These are phyloP conservation scores for Larimichthys polyactis DNA, from an alignment of 2,113 vertebrate genomes.

Conservation along the genomic window DNA sequence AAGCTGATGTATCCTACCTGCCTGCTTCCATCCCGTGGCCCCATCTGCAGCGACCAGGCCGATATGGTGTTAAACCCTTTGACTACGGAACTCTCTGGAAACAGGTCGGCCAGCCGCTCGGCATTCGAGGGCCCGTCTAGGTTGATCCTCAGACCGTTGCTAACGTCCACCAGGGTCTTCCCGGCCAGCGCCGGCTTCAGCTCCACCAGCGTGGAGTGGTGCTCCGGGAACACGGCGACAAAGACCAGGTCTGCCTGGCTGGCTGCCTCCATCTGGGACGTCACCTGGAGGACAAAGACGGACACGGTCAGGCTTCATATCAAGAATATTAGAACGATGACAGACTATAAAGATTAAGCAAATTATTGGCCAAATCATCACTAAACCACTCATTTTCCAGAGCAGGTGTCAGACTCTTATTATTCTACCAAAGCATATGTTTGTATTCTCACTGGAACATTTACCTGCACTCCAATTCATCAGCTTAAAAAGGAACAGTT, in stretches of 20 bases:
- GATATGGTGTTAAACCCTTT: conserved; percentile 96
- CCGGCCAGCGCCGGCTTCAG: conserved; percentile 85
- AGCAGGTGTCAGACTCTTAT: too few species aligned
- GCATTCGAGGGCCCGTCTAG: conserved; percentile 87
- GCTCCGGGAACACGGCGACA: conserved; percentile 91
- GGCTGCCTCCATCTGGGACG: conserved; percentile 87
- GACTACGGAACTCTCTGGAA: conserved; percentile 91
- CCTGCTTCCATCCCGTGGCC: conserved; percentile 90
- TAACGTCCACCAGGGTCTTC: conserved; percentile 95
- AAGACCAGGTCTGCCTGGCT: conserved; percentile 88
- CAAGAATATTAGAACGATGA: neutral
- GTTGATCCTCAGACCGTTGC: conserved; percentile 86
- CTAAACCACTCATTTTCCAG: neutral
- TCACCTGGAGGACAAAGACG: conserved; percentile 78
- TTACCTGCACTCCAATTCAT: too few species aligned
- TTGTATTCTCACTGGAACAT: too few species aligned
- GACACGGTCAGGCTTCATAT: too few species aligned
- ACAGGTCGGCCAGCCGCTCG: conserved; percentile 90
- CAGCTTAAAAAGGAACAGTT: too few species aligned
- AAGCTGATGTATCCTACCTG: conserved; percentile 83
- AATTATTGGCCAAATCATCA: neutral
- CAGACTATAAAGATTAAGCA: neutral
- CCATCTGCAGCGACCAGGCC: conserved; percentile 92
- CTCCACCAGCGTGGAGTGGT: conserved; percentile 88
- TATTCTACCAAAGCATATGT: too few species aligned